Evolutionary conservation across 2,797 vertebrate species (phyloP).

Genomic region (Lateolabrax maculatus): DNA sequence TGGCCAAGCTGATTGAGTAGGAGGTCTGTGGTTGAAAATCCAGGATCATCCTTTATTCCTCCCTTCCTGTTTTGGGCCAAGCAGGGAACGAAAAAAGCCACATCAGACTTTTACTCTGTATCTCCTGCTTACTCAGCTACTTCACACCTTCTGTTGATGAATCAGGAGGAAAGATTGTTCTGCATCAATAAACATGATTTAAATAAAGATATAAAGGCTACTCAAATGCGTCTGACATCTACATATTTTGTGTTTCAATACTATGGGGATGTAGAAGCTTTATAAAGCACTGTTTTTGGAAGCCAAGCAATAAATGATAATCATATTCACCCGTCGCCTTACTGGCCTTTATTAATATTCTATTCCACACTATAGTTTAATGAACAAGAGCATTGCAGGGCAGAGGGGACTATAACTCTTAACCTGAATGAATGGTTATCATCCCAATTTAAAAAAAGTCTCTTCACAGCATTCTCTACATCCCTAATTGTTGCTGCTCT

Average conservation of each 20-base stretch:
- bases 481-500: conserved; percentile 3
- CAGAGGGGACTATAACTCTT: conserved; percentile 57
- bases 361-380: conserved; percentile 49
- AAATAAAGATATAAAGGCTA: conserved; percentile 52
- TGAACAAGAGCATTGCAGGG: conserved; percentile 54
- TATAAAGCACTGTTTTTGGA: conserved; percentile 8
- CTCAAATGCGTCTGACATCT: conserved; percentile 41
- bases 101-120: conserved; percentile 45
- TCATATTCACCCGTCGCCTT: conserved; percentile 36
- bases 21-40: conserved; percentile 29
- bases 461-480: conserved; percentile 20
- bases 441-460: conserved; percentile 42
- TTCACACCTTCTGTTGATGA: conserved; percentile 49
- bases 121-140: conserved; percentile 60
- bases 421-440: conserved; percentile 52
- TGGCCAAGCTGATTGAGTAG: not conserved
- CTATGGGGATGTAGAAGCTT: not conserved
- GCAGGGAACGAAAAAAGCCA: conserved; percentile 23
- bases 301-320: conserved; percentile 56
- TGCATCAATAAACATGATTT: conserved; percentile 67
- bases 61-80: conserved; percentile 31
- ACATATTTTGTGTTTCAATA: conserved; percentile 41
- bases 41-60: conserved; percentile 20
- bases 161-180: conserved; percentile 40
- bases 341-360: conserved; percentile 53